Base-by-base conservation (phyloP, 2,113 vertebrate genomes). In the Xenopus tropicalis region DNA sequence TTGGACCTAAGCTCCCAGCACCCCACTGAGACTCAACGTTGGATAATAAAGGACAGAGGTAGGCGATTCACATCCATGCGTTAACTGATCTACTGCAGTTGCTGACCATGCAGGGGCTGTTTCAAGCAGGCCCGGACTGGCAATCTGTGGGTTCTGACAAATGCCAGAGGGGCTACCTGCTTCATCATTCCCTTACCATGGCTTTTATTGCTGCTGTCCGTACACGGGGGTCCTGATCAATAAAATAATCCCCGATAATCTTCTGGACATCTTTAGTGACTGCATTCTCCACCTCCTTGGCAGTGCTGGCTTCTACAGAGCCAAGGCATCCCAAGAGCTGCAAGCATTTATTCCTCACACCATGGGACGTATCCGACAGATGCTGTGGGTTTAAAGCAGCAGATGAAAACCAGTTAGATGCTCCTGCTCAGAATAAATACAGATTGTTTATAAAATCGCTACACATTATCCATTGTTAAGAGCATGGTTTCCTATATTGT, bases 171-270 rank as follows among this genome's bases (percentile, higher is more conserved):
- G 6, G 29, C 5, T 37, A 37, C 10, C 29, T 9, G 10, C 29
- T 37, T 1, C 29, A 37, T 37, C 29, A 37, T 37, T 37, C 29
- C 29, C 80, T 78, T 87, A 98, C 97, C 97, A 95, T 98, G 24
- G 97, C 97, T 87, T 98, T 98, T 81, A 99, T 91, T 65, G 96
- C 96, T 23, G 94, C 95, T 0, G 95, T 97, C 72, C 97, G 93
- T 9, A 98, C 97, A 48, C 96, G 90, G 24, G 97, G 94, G 51
- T 98, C 97, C 83, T 98, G 97, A 84, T 99, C 97, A 57, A 77
- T 89, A 64, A 98, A 98, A 80, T 95, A 93, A 78, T 98, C 95
- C 6, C 96, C 96, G 82, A 99, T 95, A 78, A 98, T 93, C 78
- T 91, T 93, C 86, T 97, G 97, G 12, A 96, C 92, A 4, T 99